Conservation (phyloP, 1,140 invertebrate species). For the Drosophila triauraria region DNA sequence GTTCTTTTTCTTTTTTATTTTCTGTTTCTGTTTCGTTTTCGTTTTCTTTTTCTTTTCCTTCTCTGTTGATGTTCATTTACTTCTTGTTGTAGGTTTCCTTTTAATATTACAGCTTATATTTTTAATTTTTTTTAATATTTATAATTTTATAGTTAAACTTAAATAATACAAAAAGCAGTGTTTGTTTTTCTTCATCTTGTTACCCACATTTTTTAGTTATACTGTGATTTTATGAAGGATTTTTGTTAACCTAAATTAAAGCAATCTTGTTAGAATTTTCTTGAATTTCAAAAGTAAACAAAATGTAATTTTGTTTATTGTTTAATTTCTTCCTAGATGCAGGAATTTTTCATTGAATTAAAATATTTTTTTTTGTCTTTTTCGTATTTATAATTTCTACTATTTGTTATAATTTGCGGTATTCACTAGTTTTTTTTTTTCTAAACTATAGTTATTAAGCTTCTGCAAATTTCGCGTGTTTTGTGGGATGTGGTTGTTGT, state of each 20-base stretch:
- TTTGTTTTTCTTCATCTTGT: conserved; percentile 74
- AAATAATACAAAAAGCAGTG: conserved; percentile 83
- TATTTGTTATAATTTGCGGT: conserved; percentile 27
- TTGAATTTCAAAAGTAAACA: conserved; percentile 39
- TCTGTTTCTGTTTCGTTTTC: too few species aligned
- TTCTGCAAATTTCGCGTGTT: conserved; percentile 23
- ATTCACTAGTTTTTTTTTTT: conserved; percentile 7
- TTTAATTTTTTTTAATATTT: conserved; percentile 66
- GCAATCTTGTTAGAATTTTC: conserved; percentile 64
- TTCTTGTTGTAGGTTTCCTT: conserved; percentile 63
- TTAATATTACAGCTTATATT: conserved; percentile 75
- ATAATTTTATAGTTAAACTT: conserved; percentile 76
- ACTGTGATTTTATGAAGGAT: conserved; percentile 67
- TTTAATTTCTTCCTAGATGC: conserved; percentile 16
- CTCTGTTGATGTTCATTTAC: conserved; percentile 63
- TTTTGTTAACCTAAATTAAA: conserved; percentile 79
- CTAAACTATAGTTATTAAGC: conserved; percentile 35
- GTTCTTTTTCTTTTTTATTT: conserved; percentile 19
- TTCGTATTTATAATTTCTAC: conserved; percentile 28
- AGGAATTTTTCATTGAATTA: conserved; percentile 24
- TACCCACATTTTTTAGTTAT: conserved; percentile 66
- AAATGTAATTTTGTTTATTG: conserved; percentile 45
- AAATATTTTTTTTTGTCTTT: conserved; percentile 25
- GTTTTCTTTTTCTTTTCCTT: conserved; percentile 39
- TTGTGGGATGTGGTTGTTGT: conserved; percentile 13